These are phyloP conservation scores for Drosophila imparisetae DNA, from an alignment of 2,888 invertebrate genomes.

Conservation along the genomic window DNA sequence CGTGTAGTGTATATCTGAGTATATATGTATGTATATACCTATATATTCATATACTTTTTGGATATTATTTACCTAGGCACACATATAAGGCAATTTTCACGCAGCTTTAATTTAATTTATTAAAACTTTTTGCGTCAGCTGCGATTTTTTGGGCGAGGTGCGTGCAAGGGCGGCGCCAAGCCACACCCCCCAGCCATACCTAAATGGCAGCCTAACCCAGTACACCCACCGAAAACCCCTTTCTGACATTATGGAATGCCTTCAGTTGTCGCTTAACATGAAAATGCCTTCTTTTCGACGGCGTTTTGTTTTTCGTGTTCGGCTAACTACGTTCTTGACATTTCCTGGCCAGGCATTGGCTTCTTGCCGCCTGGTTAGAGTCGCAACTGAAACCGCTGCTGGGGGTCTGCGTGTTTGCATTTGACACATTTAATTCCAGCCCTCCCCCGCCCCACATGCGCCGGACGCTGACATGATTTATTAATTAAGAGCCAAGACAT, in stretches of 20 bases:
- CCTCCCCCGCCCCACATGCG: constrained; percentile 33
- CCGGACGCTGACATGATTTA: constrained; percentile 82
- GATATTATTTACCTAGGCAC: constrained; percentile 48
- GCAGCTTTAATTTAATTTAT: constrained; percentile 79
- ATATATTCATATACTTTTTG: constrained; percentile 23
- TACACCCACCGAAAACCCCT: constrained; percentile 6
- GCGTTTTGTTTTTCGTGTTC: constrained; percentile 77
- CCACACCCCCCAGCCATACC: constrained; percentile 58
- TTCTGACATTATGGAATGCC: constrained; percentile 43
- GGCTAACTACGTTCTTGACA: constrained; percentile 74
- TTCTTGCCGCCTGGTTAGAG: constrained; percentile 17
- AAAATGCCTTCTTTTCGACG: constrained; percentile 58
- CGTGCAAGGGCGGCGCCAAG: constrained; percentile 54
- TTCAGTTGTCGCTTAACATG: constrained; percentile 69
- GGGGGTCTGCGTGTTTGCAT: constrained; percentile 71
- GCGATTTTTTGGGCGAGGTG: constrained; percentile 64
- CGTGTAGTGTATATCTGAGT: constrained; percentile 8
- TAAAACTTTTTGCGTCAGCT: constrained; percentile 61
- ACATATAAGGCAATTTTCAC: constrained; percentile 69
- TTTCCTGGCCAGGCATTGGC: constrained; percentile 65
- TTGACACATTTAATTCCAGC: constrained; percentile 76
- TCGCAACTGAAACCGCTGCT: constrained; percentile 4
- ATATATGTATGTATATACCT: background rate
- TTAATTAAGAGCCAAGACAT: constrained; percentile 78
- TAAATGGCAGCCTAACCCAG: constrained; percentile 24